phyloP scores from a whole-genome alignment of 2,113 vertebrate genomes.

The Triplophysa tibetana region DNA sequence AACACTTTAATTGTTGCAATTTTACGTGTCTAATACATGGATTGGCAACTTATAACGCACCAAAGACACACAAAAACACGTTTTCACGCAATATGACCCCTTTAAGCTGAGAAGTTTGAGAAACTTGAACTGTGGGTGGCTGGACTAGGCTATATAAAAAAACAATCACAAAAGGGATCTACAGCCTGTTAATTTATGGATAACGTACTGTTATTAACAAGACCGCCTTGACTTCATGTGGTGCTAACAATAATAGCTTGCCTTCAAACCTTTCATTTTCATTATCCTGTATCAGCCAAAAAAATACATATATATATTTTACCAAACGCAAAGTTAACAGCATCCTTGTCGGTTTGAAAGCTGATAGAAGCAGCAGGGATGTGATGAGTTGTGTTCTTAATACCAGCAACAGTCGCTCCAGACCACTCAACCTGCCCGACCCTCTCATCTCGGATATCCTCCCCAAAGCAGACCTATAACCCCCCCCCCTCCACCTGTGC shows the following conservation, averaged over 20 bases:
- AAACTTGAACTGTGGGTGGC: constrained; percentile 1
- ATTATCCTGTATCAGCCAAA: constrained; percentile 18
- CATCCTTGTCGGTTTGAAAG: not conserved
- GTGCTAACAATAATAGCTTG: not conserved
- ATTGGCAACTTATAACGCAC: too few relatives aligned
- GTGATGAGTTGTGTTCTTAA: constrained; percentile 4
- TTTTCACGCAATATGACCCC: too few relatives aligned
- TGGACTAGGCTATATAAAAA: constrained; percentile 17
- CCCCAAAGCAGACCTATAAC: constrained; percentile 41
- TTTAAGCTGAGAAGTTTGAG: too few relatives aligned
- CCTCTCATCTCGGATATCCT: constrained; percentile 16
- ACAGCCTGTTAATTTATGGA: constrained; percentile 36
- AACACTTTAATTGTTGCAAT: too few relatives aligned
- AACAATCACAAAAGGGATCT: constrained; percentile 35
- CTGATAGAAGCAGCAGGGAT: not conserved
- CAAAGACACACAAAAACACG: too few relatives aligned
- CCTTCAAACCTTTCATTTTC: constrained; percentile 1
- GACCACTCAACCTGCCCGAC: constrained; percentile 12
- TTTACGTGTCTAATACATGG: too few relatives aligned
- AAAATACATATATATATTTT: not conserved
- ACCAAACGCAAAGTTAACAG: not conserved
- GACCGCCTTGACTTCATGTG: not conserved
- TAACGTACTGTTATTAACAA: constrained; percentile 34
- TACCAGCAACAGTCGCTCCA: not conserved
- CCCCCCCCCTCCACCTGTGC: constrained; percentile 36